Percentiles rank a stretch among this genome's conserved stretches.
Evolutionary conservation across 1,140 invertebrate species (phyloP).

Genomic region (Manduca sexta): DNA sequence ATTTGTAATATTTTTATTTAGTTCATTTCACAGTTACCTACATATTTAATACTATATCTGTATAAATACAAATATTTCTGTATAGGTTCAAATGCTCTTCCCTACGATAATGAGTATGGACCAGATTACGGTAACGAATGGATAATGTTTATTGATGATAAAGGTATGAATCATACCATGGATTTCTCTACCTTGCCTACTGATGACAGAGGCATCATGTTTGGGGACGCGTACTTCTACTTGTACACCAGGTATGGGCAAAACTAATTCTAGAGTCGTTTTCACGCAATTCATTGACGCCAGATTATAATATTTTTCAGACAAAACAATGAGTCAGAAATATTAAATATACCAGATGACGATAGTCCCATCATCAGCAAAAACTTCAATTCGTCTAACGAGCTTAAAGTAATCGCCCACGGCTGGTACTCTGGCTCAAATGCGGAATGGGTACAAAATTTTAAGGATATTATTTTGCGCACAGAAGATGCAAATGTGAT

Average conservation of each 20-base stretch:
- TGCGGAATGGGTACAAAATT: constrained; percentile 48
- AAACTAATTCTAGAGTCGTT: neutral
- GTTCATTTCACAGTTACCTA: too few species aligned
- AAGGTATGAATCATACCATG: constrained; percentile 31
- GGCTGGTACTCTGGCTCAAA: constrained; percentile 79
- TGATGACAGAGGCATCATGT: constrained; percentile 29
- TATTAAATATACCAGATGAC: constrained; percentile 23
- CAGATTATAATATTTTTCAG: constrained; percentile 21
- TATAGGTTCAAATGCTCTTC: neutral
- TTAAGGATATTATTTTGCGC: constrained; percentile 70
- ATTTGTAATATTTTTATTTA: too few species aligned
- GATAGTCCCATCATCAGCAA: constrained; percentile 26
- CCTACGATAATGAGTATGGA: constrained; percentile 19
- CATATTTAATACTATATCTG: too few species aligned
- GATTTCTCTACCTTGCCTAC: constrained; percentile 42
- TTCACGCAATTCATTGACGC: neutral
- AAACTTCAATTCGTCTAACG: constrained; percentile 73
- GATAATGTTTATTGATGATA: constrained; percentile 42
- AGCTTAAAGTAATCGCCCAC: constrained; percentile 81
- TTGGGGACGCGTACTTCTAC: constrained; percentile 46
- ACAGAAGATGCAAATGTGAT: constrained; percentile 78
- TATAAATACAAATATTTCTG: too few species aligned
- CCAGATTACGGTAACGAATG: constrained; percentile 33
- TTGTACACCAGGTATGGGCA: constrained; percentile 51
- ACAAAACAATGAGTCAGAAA: constrained; percentile 38